phyloP scores from a whole-genome alignment of 2,113 vertebrate species.

The Pleuronectes platessa region DNA sequence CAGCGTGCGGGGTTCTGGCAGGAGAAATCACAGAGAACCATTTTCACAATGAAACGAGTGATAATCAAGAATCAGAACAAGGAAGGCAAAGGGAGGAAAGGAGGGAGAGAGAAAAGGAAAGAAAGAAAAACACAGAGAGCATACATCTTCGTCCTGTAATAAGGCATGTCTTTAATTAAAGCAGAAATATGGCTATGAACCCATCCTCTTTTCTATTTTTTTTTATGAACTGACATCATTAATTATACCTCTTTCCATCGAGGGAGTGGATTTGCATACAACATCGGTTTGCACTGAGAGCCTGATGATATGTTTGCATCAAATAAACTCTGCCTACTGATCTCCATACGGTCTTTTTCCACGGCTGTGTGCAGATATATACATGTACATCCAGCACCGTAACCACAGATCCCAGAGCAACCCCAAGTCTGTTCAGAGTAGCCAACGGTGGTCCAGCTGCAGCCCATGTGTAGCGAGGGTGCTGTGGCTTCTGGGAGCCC shows the following conservation, averaged over 20 bases:
- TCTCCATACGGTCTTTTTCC: conserved; percentile 80
- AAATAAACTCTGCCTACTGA: conserved; percentile 82
- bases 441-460: conserved; percentile 82
- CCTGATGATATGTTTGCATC: conserved; percentile 83
- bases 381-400: conserved; percentile 66
- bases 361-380: conserved; percentile 64
- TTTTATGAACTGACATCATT: conserved; percentile 79
- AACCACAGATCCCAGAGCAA: conserved; percentile 71
- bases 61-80: conserved; percentile 69
- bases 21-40: conserved; percentile 86
- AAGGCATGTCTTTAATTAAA: conserved; percentile 77
- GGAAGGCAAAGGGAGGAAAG: conserved; percentile 23
- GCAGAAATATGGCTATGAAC: conserved; percentile 68
- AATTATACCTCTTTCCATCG: conserved; percentile 77
- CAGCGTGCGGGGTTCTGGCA: conserved; percentile 86
- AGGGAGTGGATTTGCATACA: conserved; percentile 82
- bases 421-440: conserved; percentile 67
- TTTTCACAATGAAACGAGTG: conserved; percentile 77
- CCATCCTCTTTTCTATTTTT: conserved; percentile 61
- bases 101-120: conserved; percentile 39
- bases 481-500: conserved; percentile 78
- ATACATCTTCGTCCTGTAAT: conserved; percentile 74
- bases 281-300: conserved; percentile 70
- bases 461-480: conserved; percentile 81
- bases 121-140: conserved; percentile 66